Conservation (phyloP, 92 coral and sea anemone species). For the Epizoanthus scotinus region DNA sequence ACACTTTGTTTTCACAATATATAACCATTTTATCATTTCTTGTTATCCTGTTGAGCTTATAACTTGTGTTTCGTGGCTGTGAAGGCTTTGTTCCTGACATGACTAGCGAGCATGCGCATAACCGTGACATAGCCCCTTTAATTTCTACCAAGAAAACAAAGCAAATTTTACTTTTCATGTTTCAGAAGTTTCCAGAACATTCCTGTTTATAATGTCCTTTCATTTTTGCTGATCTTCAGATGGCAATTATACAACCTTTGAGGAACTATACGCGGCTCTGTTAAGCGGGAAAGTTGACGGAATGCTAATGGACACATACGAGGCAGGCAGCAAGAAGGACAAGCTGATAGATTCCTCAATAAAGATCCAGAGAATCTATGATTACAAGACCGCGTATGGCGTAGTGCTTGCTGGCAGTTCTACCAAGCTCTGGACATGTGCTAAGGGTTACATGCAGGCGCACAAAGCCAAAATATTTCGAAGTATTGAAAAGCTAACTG, state of each 20-base stretch:
- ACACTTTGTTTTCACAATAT: too few relatives aligned
- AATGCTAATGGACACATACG: slow-evolving; percentile 75
- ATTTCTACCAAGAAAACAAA: too few relatives aligned
- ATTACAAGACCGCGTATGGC: slow-evolving; percentile 73
- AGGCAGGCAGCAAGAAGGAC: slow-evolving; percentile 68
- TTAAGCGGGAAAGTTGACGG: slow-evolving; percentile 61
- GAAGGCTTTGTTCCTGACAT: too few relatives aligned
- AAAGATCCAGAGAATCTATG: slow-evolving; percentile 66
- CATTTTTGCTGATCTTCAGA: slow-evolving; percentile 25
- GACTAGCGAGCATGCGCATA: too few relatives aligned
- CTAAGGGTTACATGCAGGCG: slow-evolving; percentile 63
- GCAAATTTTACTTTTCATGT: too few relatives aligned
- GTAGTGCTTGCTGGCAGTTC: slow-evolving; percentile 77
- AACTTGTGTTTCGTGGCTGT: too few relatives aligned
- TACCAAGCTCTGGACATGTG: slow-evolving; percentile 62
- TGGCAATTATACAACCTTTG: slow-evolving; percentile 56
- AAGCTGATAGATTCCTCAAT: slow-evolving; percentile 49
- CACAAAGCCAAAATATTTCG: slow-evolving; percentile 55
- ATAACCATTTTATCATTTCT: too few relatives aligned
- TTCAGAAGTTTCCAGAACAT: too few relatives aligned
- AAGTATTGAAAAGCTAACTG: slow-evolving; percentile 58
- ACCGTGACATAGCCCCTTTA: too few relatives aligned
- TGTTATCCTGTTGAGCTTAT: too few relatives aligned
- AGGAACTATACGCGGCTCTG: slow-evolving; percentile 67
- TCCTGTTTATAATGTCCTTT: too few relatives aligned